A percentile compares a stretch with the other conserved stretches of the same genome.
Conservation (phyloP, 1,140 invertebrate genomes). For the Armadillidium nasatum region DNA sequence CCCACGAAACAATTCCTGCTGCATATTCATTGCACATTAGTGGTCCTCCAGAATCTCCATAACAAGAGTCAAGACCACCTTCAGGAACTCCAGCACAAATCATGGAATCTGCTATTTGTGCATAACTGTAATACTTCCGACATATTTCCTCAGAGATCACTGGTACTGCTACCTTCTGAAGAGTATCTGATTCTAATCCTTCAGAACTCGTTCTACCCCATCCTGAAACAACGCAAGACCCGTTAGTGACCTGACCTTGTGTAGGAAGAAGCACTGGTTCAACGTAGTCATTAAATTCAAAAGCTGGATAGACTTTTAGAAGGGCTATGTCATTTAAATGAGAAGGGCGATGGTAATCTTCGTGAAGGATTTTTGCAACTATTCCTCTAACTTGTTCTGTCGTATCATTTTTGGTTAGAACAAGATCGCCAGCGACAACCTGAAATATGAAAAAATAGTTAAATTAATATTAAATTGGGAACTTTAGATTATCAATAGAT, state of each 20-base stretch:
- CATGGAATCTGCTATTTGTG: slow-evolving; percentile 24
- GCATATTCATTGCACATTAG: slow-evolving; percentile 54
- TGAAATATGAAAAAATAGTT: slow-evolving; percentile 19
- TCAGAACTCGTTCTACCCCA: slow-evolving; percentile 52
- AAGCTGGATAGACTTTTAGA: slow-evolving; percentile 55
- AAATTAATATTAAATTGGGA: background rate
- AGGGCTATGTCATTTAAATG: slow-evolving; percentile 61
- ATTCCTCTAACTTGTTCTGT: slow-evolving; percentile 10
- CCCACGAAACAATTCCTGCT: slow-evolving; percentile 53
- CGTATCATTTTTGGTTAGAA: background rate
- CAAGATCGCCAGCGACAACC: slow-evolving; percentile 17
- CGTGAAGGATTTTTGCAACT: background rate
- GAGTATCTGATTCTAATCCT: slow-evolving; percentile 15
- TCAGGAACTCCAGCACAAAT: slow-evolving; percentile 50
- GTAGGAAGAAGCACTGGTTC: slow-evolving; percentile 49
- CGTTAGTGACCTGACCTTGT: slow-evolving; percentile 37
- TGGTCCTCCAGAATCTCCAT: slow-evolving; percentile 47
- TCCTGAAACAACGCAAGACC: slow-evolving; percentile 51
- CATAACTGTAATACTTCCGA: slow-evolving; percentile 22
- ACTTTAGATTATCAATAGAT: no score
- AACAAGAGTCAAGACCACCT: slow-evolving; percentile 50
- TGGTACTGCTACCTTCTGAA: slow-evolving; percentile 34
- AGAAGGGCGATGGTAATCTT: background rate
- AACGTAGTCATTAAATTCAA: slow-evolving; percentile 55
- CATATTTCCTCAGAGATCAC: slow-evolving; percentile 31